A percentile compares a stretch with the other conserved stretches of the same genome.
These are phyloP conservation scores for Nanorana parkeri DNA, from an alignment of 2,113 vertebrate genomes.

Conservation along the genomic window DNA sequence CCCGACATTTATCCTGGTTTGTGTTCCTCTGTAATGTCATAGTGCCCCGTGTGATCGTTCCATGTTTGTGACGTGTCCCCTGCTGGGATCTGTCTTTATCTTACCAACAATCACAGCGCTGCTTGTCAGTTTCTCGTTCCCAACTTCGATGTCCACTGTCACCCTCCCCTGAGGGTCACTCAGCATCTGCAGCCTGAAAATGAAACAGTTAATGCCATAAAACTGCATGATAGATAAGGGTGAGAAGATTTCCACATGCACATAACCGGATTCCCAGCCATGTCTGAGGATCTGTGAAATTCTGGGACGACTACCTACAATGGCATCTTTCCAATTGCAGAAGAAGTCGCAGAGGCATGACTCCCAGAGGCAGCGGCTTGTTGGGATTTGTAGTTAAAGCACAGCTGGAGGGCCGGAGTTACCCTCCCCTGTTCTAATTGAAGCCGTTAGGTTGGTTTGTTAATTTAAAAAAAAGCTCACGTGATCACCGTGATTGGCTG, in stretches of 20 bases:
- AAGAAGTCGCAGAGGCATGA: too few relatives aligned
- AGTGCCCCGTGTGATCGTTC: not conserved
- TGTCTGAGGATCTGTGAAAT: not conserved
- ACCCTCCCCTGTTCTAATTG: too few relatives aligned
- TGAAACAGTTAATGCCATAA: not conserved
- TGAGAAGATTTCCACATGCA: not conserved
- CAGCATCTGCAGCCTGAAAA: not conserved
- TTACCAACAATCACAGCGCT: conserved; percentile 86
- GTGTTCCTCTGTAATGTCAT: too few relatives aligned
- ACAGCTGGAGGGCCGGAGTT: too few relatives aligned
- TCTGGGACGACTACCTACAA: not conserved
- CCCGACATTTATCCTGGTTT: too few relatives aligned
- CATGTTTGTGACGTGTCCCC: not conserved
- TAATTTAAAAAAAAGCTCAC: too few relatives aligned
- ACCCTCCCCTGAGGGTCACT: not conserved
- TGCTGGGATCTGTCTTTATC: conserved; percentile 8
- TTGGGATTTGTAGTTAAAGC: too few relatives aligned
- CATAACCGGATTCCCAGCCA: not conserved
- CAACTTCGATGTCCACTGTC: conserved; percentile 81
- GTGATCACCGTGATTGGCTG: too few relatives aligned
- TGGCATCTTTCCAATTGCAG: too few relatives aligned
- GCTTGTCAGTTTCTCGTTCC: conserved; percentile 79
- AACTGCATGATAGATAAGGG: not conserved
- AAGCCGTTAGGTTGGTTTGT: too few relatives aligned
- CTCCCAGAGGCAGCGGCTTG: too few relatives aligned